These are phyloP conservation scores for Pseudomugil gertrudae DNA, from an alignment of 2,797 vertebrate species.

Conservation along the genomic window DNA sequence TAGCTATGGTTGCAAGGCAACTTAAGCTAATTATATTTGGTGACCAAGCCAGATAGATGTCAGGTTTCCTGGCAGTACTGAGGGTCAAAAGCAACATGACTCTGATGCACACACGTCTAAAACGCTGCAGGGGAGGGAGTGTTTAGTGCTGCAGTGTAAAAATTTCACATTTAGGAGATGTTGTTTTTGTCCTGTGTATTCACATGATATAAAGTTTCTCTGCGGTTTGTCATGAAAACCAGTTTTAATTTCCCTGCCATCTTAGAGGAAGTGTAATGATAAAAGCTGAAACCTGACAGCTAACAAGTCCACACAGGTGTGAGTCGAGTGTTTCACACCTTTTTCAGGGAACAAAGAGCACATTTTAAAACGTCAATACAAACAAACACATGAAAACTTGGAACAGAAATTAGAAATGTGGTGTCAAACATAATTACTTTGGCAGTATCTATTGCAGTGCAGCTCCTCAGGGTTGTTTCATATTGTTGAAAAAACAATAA, in stretches of 20 bases:
- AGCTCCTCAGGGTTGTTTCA: not conserved
- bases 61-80: conserved; percentile 40
- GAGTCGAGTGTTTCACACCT: not conserved
- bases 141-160: conserved; percentile 1
- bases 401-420: not conserved
- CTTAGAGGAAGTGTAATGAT: not conserved
- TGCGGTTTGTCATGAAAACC: not conserved
- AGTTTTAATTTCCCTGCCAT: not conserved
- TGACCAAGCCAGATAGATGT: conserved; percentile 52
- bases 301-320: conserved; percentile 1
- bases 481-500: not conserved
- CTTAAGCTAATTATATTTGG: conserved; percentile 66
- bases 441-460: no score
- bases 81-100: conserved; percentile 44
- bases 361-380: not conserved
- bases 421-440: no score
- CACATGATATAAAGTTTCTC: not conserved
- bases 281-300: not conserved
- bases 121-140: conserved; percentile 15
- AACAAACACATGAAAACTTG: conserved; percentile 3
- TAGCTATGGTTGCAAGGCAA: conserved; percentile 51
- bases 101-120: conserved; percentile 38
- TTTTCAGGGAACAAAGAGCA: not conserved
- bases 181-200: not conserved
- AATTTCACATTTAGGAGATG: not conserved